phyloP scores from a whole-genome alignment of 2,888 invertebrate genomes.

The Phengaris arion region DNA sequence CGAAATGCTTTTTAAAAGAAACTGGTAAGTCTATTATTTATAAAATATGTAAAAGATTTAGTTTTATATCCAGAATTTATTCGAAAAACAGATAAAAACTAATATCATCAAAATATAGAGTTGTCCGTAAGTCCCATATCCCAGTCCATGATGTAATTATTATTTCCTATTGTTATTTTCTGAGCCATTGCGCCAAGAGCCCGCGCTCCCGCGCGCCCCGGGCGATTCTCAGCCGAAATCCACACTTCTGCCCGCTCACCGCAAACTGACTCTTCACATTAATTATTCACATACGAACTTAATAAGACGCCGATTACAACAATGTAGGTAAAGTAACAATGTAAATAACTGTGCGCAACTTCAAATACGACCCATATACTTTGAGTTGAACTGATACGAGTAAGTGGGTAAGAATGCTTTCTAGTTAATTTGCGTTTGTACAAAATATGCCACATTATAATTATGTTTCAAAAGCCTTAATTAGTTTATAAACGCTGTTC shows the following conservation, averaged over 20 bases:
- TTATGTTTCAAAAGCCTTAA: not conserved
- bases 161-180: conserved; percentile 52
- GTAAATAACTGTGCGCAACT: too few relatives aligned
- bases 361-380: not conserved
- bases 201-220: conserved; percentile 51
- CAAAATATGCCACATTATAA: not conserved
- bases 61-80: too few relatives aligned
- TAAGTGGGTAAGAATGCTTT: not conserved
- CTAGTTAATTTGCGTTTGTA: not conserved
- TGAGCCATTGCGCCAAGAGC: conserved; percentile 46
- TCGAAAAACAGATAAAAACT: too few relatives aligned
- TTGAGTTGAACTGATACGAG: not conserved
- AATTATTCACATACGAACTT: conserved; percentile 44
- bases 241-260: conserved; percentile 52
- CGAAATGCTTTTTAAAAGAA: too few relatives aligned
- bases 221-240: conserved; percentile 63
- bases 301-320: conserved; percentile 33
- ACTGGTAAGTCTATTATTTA: too few relatives aligned
- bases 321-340: conserved; percentile 22
- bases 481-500: not conserved
- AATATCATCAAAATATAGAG: too few relatives aligned
- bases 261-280: conserved; percentile 51
- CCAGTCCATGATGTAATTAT: not conserved
- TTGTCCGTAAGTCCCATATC: too few relatives aligned
- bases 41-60: too few relatives aligned